phyloP scores from a whole-genome alignment of 2,113 vertebrate genomes.

The Gnathonemus longibarbis region DNA sequence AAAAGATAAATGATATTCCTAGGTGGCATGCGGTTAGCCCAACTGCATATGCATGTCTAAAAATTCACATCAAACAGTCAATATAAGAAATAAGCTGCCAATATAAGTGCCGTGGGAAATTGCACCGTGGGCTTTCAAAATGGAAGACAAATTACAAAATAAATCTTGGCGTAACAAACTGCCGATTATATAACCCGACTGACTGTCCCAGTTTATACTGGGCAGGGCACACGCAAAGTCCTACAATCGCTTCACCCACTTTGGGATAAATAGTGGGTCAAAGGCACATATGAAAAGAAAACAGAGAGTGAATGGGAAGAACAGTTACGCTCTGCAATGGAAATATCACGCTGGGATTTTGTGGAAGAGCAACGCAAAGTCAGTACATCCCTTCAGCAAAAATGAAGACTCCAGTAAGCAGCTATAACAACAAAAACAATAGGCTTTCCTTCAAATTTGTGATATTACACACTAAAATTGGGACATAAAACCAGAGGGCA shows the following conservation, averaged over 20 bases:
- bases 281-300: background rate
- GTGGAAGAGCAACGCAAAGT: constrained; percentile 17
- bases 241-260: background rate
- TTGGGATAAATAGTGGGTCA: background rate
- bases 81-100: background rate
- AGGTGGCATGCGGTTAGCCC: background rate
- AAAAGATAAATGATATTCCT: background rate
- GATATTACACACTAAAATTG: background rate
- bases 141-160: background rate
- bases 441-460: background rate
- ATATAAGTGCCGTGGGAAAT: background rate
- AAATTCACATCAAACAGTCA: background rate
- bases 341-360: background rate
- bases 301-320: background rate
- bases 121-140: background rate
- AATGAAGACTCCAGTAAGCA: background rate
- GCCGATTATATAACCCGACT: background rate
- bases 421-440: background rate
- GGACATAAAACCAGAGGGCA: background rate
- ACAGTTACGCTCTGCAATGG: background rate
- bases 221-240: background rate
- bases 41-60: background rate
- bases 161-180: background rate
- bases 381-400: background rate
- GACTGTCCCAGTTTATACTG: background rate